Evolutionary conservation across 2,113 vertebrate genomes (phyloP).

Genomic region (Lamprologus speciosus): DNA sequence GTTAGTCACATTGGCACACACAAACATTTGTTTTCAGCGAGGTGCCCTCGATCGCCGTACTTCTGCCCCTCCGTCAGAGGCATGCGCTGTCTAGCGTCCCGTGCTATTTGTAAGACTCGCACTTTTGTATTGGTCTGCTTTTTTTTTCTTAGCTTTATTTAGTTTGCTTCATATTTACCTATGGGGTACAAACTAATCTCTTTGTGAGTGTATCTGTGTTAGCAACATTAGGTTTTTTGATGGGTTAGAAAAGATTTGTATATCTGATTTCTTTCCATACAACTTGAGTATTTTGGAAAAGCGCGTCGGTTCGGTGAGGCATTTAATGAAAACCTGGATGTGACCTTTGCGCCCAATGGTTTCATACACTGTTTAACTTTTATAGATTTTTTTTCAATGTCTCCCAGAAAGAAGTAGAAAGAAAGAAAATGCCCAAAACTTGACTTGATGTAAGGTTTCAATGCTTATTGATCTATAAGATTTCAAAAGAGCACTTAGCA

Average conservation of each 20-base stretch:
- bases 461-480: neutral
- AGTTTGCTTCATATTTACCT: neutral
- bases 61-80: neutral
- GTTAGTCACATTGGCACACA: neutral
- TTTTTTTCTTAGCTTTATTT: neutral
- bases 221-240: neutral
- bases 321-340: neutral
- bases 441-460: neutral
- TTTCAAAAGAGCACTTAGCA: neutral
- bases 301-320: accelerated
- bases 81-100: neutral
- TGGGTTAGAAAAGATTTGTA: neutral
- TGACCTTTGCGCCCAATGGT: neutral
- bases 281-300: neutral
- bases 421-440: neutral
- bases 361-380: neutral
- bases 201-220: neutral
- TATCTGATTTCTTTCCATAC: neutral
- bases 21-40: neutral
- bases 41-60: neutral
- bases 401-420: neutral
- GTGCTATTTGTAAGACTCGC: neutral
- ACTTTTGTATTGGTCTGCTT: neutral
- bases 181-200: neutral
- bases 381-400: neutral